Conservation (phyloP, 2,113 vertebrate genomes). For the Pycnonotus jocosus region DNA sequence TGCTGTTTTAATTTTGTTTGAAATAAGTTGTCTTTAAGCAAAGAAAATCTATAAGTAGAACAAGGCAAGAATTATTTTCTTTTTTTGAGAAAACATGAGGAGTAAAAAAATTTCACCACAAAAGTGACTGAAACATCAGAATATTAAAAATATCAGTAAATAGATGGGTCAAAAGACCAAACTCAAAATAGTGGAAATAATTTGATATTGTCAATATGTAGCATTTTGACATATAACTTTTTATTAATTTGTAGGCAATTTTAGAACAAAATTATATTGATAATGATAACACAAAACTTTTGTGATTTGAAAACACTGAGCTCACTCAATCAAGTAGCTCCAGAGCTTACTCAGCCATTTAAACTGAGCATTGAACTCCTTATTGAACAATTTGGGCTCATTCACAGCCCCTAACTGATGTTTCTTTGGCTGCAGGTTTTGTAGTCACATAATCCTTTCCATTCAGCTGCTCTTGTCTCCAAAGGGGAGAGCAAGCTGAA, state of each 20-base stretch:
- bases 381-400: background rate
- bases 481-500: background rate
- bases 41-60: background rate
- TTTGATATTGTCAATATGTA: background rate
- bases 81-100: background rate
- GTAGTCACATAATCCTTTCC: background rate
- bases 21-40: background rate
- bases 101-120: background rate
- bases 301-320: background rate
- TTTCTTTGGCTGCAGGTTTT: background rate
- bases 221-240: background rate
- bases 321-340: rapidly evolving
- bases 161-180: background rate
- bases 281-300: background rate
- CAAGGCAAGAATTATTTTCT: background rate
- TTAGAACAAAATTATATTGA: background rate
- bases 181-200: background rate
- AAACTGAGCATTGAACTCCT: background rate
- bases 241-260: background rate
- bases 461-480: background rate
- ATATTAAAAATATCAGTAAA: background rate
- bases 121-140: background rate
- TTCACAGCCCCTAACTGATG: background rate
- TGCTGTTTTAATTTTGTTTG: background rate
- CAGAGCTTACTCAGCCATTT: background rate